Evolutionary conservation across 2,888 invertebrate species (phyloP).

Genomic region (Chrysopilus asiliformis): DNA sequence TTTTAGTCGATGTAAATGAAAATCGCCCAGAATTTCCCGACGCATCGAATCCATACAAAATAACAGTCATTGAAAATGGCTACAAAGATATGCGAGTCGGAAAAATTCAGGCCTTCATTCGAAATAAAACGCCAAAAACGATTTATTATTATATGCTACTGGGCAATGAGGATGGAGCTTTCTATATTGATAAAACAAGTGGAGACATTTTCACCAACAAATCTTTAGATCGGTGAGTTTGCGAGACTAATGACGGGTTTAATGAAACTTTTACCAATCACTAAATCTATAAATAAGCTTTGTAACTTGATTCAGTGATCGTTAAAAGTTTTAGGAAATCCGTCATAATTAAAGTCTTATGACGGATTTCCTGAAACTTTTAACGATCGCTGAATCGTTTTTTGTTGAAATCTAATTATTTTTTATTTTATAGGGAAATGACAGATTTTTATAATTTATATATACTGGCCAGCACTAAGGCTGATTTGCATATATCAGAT

Average conservation of each 20-base stretch:
- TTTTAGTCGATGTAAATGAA: constrained; percentile 68
- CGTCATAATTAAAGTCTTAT: too few relatives aligned
- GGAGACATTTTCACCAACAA: constrained; percentile 68
- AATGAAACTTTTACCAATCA: too few relatives aligned
- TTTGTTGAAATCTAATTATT: constrained; percentile 1
- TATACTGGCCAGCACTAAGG: constrained; percentile 72
- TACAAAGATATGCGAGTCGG: constrained; percentile 49
- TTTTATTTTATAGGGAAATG: constrained; percentile 45
- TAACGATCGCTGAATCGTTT: background rate
- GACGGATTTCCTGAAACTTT: too few relatives aligned
- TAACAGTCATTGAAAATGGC: constrained; percentile 59
- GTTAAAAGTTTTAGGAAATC: background rate
- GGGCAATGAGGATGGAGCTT: constrained; percentile 64
- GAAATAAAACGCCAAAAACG: constrained; percentile 66
- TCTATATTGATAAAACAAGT: constrained; percentile 64
- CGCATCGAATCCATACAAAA: constrained; percentile 48
- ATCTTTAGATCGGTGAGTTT: constrained; percentile 54
- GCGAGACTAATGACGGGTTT: too few relatives aligned
- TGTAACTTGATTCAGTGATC: background rate
- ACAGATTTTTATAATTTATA: constrained; percentile 60
- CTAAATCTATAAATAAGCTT: background rate
- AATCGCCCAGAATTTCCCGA: constrained; percentile 64
- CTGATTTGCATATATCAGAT: constrained; percentile 50
- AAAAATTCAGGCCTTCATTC: constrained; percentile 37
- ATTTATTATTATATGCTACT: constrained; percentile 72